A percentile compares a stretch with the other conserved stretches of the same genome.
Conservation (phyloP, 2,888 invertebrate genomes). For the Ecliptopera silaceata region DNA sequence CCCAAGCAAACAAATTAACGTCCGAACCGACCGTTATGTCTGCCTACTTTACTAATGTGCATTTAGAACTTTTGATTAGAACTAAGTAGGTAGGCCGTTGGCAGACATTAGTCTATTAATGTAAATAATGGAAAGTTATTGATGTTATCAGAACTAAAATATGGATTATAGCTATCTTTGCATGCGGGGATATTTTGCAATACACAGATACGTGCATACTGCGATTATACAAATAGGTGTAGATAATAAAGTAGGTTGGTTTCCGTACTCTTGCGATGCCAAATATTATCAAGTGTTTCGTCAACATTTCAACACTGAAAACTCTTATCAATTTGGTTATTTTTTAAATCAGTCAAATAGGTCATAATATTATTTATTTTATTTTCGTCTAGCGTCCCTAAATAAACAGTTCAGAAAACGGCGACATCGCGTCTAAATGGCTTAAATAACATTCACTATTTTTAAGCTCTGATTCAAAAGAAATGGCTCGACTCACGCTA, state of each 20-base stretch:
- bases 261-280: constrained; percentile 68
- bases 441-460: constrained; percentile 58
- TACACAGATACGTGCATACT: constrained; percentile 25
- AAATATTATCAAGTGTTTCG: constrained; percentile 77
- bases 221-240: constrained; percentile 72
- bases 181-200: constrained; percentile 60
- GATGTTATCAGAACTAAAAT: constrained; percentile 17
- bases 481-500: constrained; percentile 64
- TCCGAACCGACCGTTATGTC: constrained; percentile 46
- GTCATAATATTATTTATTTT: constrained; percentile 68
- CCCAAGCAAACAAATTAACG: constrained; percentile 51
- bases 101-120: constrained; percentile 1
- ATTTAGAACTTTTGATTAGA: constrained; percentile 4
- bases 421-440: constrained; percentile 59
- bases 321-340: constrained; percentile 65
- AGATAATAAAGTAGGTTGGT: constrained; percentile 80
- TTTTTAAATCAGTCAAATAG: constrained; percentile 69
- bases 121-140: constrained; percentile 23
- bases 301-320: constrained; percentile 72
- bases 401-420: constrained; percentile 42
- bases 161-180: constrained; percentile 16
- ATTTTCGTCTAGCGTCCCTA: constrained; percentile 56
- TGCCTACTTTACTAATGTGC: constrained; percentile 21
- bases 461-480: constrained; percentile 56
- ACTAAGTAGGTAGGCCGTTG: not conserved